phyloP scores from a whole-genome alignment of 2,113 vertebrate species.

The Cnemophilus loriae region DNA sequence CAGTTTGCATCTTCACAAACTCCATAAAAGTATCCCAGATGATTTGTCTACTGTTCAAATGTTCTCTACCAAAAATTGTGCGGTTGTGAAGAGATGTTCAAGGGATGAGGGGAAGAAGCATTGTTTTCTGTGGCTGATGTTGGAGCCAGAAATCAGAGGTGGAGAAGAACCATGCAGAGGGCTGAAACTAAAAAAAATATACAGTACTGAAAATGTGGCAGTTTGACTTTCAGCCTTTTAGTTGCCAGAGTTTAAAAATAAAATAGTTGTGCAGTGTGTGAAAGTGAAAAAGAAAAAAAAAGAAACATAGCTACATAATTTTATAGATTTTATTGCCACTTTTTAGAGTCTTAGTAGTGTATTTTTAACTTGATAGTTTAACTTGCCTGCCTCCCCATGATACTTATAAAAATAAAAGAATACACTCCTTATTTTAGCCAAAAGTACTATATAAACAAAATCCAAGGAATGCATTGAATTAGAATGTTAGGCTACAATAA shows the following conservation, averaged over 20 bases:
- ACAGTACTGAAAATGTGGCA: neutral
- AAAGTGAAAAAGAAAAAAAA: neutral
- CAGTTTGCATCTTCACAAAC: neutral
- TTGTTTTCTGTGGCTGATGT: neutral
- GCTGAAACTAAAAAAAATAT: neutral
- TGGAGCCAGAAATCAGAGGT: neutral
- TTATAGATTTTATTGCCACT: neutral
- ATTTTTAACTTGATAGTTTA: slow-evolving; percentile 31
- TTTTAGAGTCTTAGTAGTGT: neutral
- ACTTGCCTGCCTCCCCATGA: neutral
- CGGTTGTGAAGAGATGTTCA: neutral
- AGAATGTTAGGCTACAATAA: neutral
- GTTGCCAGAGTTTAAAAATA: neutral
- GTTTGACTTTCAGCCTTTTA: neutral
- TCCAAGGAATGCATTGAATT: neutral
- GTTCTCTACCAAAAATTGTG: neutral
- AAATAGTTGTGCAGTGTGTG: neutral
- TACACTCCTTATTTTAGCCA: neutral
- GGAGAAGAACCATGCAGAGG: neutral
- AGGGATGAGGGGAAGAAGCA: neutral
- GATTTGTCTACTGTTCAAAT: neutral
- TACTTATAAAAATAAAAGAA: slow-evolving; percentile 14
- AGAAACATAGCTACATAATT: neutral
- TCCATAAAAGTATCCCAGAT: neutral
- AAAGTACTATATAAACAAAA: slow-evolving; percentile 5